Evolutionary conservation across 2,888 invertebrate genomes (phyloP).

Genomic region (Acanthosepion esculentum): DNA sequence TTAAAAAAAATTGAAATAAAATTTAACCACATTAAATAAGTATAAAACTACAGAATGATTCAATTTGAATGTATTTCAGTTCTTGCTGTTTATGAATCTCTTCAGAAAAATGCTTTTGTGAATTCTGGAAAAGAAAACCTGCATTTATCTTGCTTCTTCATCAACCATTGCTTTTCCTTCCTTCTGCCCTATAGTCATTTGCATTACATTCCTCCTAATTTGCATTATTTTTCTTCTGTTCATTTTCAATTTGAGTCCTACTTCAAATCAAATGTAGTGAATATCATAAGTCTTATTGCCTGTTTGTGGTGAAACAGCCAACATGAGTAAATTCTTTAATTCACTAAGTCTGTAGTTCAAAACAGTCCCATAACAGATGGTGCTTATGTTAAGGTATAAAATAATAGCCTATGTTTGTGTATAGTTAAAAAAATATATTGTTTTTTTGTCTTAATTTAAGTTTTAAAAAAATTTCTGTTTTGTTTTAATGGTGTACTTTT

Average conservation of each 20-base stretch:
- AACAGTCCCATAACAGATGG: neutral
- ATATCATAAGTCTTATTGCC: neutral
- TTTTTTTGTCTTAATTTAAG: neutral
- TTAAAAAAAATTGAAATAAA: too few species aligned
- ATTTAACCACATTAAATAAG: too few species aligned
- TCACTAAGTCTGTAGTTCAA: neutral
- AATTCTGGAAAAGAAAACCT: too few species aligned
- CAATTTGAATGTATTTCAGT: too few species aligned
- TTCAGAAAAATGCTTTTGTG: too few species aligned
- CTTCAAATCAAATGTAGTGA: neutral
- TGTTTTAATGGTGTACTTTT: neutral
- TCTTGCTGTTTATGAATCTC: too few species aligned
- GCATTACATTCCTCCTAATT: neutral
- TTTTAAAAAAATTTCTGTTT: neutral
- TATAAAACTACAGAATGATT: too few species aligned
- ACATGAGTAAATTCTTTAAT: neutral
- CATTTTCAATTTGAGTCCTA: neutral
- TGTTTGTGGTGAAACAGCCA: neutral
- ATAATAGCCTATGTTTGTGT: neutral
- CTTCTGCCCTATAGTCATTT: neutral
- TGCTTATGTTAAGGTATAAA: neutral
- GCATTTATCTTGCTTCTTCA: too few species aligned
- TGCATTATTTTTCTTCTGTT: neutral
- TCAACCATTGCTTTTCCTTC: too few species aligned
- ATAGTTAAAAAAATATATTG: neutral